A percentile compares a stretch with the other conserved stretches of the same genome.
These are phyloP conservation scores for Helogale parvula DNA, from an alignment of 2,113 vertebrate species.

Conservation along the genomic window DNA sequence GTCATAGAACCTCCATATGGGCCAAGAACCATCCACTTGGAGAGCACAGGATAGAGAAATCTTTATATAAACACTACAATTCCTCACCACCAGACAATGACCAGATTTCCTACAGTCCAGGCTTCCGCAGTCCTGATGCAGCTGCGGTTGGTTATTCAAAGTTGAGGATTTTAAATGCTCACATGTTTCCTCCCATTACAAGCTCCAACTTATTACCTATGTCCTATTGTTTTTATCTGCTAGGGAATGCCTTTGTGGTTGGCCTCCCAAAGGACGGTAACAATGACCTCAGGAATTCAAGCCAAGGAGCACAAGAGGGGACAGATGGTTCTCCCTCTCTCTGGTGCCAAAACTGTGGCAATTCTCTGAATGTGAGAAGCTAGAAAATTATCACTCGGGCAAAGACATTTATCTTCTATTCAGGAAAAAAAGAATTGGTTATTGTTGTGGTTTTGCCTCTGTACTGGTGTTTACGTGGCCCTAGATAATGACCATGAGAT, in stretches of 20 bases:
- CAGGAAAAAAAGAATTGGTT: background rate
- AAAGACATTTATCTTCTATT: constrained; percentile 19
- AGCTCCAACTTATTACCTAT: background rate
- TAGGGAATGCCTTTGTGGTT: background rate
- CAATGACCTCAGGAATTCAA: constrained; percentile 2
- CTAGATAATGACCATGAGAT: background rate
- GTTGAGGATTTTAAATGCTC: background rate
- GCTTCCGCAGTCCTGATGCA: background rate
- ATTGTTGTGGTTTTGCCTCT: background rate
- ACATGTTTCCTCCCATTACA: background rate
- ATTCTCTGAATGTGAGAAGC: constrained; percentile 45
- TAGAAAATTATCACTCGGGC: constrained; percentile 42
- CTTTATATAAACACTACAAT: background rate
- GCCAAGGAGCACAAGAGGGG: background rate
- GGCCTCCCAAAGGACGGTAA: background rate
- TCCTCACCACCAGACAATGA: background rate
- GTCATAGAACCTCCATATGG: background rate
- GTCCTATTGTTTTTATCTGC: background rate
- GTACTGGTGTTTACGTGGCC: background rate
- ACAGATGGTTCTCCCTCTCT: constrained; percentile 45
- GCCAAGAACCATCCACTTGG: background rate
- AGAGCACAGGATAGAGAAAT: background rate
- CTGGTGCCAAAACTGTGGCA: background rate
- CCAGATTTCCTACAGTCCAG: background rate
- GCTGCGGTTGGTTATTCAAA: background rate